Percentiles rank a stretch among this genome's conserved stretches.
Evolutionary conservation across 2,888 invertebrate genomes (phyloP).

Genomic region (Orchesella flavescens): DNA sequence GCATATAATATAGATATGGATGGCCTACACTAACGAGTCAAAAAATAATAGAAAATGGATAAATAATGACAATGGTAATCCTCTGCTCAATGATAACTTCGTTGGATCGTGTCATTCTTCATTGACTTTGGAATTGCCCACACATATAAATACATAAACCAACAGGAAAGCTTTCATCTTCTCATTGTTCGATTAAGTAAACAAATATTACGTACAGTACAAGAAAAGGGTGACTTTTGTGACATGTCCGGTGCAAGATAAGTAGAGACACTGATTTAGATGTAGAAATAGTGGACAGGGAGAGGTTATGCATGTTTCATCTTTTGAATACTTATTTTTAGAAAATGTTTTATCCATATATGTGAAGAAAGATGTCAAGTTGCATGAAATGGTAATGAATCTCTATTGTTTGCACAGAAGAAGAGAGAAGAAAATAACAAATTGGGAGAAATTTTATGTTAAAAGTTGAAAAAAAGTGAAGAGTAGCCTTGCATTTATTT

Average conservation of each 20-base stretch:
- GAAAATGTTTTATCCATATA: constrained; percentile 24
- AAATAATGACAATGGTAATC: constrained; percentile 36
- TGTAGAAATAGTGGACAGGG: neutral
- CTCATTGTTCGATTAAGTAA: constrained; percentile 16
- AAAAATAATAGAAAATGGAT: constrained; percentile 3
- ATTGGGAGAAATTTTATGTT: neutral
- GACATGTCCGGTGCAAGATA: neutral
- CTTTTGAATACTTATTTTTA: constrained; percentile 29
- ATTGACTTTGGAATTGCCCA: constrained; percentile 34
- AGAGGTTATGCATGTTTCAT: too few relatives aligned
- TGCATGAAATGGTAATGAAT: constrained; percentile 26
- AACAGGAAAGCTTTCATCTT: constrained; percentile 53
- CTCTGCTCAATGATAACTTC: constrained; percentile 41
- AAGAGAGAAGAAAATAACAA: constrained; percentile 6
- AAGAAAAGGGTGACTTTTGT: constrained; percentile 22
- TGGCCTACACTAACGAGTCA: neutral
- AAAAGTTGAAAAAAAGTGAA: neutral
- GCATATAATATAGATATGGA: neutral
- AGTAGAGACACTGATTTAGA: neutral
- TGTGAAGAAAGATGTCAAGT: constrained; percentile 30
- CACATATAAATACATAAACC: constrained; percentile 31
- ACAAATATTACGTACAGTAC: neutral
- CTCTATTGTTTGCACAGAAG: constrained; percentile 17
- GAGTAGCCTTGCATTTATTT: neutral
- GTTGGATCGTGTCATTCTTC: constrained; percentile 22